Conservation (phyloP, 2,113 vertebrate genomes). For the Rallus limicola region DNA sequence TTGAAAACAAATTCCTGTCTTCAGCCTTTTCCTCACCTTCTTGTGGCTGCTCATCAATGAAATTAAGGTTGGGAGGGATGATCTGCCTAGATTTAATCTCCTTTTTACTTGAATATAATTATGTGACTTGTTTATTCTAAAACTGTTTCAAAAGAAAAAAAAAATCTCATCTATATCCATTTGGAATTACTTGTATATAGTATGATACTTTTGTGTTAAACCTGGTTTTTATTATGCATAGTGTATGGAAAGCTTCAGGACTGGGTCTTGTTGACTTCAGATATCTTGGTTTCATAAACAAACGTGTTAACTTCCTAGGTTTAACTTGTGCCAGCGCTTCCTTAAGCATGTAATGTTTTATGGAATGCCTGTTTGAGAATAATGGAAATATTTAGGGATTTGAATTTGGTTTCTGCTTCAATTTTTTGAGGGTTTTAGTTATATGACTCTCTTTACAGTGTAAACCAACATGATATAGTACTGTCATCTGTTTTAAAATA, state of each 20-base stretch:
- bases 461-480: background rate
- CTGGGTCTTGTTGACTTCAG: background rate
- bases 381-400: background rate
- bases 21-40: background rate
- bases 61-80: background rate
- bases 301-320: background rate
- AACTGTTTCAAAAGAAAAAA: background rate
- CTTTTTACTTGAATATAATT: background rate
- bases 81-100: background rate
- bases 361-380: background rate
- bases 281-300: background rate
- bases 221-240: background rate
- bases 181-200: background rate
- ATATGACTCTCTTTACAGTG: background rate
- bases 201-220: background rate
- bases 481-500: background rate
- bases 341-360: background rate
- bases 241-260: background rate
- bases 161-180: background rate
- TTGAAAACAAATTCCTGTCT: background rate
- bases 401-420: background rate
- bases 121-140: background rate
- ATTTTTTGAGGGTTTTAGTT: background rate
- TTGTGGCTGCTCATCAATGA: background rate
- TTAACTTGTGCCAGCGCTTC: background rate